Conservation (phyloP, 2,113 vertebrate species). For the Sclerurus mexicanus region DNA sequence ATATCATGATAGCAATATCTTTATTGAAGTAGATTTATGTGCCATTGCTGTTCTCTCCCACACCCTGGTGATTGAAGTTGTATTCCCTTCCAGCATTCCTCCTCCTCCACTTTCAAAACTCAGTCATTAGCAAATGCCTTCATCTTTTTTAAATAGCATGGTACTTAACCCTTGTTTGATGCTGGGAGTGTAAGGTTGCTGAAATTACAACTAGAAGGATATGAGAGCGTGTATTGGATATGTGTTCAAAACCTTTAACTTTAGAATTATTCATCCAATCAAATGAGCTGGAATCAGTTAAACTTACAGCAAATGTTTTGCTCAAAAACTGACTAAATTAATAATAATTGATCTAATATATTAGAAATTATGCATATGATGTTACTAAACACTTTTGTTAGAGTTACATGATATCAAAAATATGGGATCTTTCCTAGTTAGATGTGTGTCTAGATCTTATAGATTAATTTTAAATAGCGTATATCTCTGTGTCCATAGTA, state of each 20-base stretch:
- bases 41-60: not conserved
- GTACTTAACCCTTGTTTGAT: conserved; percentile 64
- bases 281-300: not conserved
- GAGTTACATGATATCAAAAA: not conserved
- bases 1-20: conserved; percentile 15
- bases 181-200: conserved; percentile 37
- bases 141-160: conserved; percentile 68
- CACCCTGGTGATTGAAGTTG: not conserved
- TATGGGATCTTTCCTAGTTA: not conserved
- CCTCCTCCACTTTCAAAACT: conserved; percentile 18
- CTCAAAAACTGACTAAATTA: not conserved
- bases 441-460: not conserved
- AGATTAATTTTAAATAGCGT: not conserved
- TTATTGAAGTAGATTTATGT: conserved; percentile 4
- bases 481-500: not conserved
- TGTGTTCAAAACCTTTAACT: not conserved
- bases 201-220: conserved; percentile 48
- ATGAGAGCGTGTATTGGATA: not conserved
- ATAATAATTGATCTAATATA: not conserved
- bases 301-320: not conserved
- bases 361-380: not conserved
- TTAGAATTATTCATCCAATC: not conserved
- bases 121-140: conserved; percentile 56
- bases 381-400: not conserved
- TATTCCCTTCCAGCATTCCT: not conserved